phyloP scores from a whole-genome alignment of 1,140 invertebrate species.

The Cyphomyrmex costatus region DNA sequence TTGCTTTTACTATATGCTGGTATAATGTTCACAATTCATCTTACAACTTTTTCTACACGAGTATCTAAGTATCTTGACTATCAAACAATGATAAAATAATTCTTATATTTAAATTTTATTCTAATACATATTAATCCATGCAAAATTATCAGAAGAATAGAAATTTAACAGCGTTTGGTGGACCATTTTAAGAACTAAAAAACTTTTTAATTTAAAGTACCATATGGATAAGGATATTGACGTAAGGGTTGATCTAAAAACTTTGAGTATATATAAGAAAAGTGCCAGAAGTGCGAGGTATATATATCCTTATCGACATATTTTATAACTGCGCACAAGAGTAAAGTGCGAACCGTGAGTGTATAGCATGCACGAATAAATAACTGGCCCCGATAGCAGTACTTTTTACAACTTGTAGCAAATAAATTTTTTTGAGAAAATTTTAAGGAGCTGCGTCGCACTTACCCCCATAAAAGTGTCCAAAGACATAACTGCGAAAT shows the following conservation, averaged over 20 bases:
- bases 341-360: background rate
- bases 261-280: background rate
- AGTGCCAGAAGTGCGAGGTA: background rate
- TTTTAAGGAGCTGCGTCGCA: background rate
- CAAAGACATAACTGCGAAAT: slow-evolving; percentile 68
- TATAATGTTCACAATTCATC: background rate
- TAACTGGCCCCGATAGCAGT: background rate
- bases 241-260: background rate
- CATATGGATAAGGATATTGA: background rate
- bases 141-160: background rate
- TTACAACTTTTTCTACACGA: background rate
- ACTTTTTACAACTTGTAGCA: slow-evolving; percentile 17
- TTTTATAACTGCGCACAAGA: slow-evolving; percentile 12
- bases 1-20: background rate
- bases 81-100: background rate
- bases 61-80: background rate
- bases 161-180: background rate
- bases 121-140: background rate
- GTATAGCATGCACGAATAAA: background rate
- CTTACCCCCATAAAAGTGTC: slow-evolving; percentile 64
- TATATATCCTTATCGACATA: slow-evolving; percentile 9
- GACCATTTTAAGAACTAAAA: background rate
- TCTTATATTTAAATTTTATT: background rate
- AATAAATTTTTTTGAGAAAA: background rate
- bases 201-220: slow-evolving; percentile 1